A percentile compares a stretch with the other conserved stretches of the same genome.
phyloP scores from a whole-genome alignment of 2,888 invertebrate genomes.

The Tholera decimalis region DNA sequence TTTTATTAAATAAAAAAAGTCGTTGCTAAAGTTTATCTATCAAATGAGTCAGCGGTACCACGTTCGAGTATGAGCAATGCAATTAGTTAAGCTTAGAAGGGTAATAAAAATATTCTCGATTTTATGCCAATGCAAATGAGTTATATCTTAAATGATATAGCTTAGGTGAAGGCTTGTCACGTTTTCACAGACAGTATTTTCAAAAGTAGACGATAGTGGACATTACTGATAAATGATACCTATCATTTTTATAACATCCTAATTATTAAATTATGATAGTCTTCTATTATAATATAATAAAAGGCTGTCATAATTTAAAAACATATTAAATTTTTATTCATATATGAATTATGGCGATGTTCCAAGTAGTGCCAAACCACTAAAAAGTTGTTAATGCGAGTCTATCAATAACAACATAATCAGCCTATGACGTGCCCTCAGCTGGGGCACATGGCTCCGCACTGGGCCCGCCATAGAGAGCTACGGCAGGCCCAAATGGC shows the following conservation, averaged over 20 bases:
- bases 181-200: conserved; percentile 12
- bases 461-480: too few species aligned
- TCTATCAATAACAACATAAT: too few species aligned
- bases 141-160: conserved; percentile 18
- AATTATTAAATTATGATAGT: too few species aligned
- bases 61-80: conserved; percentile 30
- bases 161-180: conserved; percentile 5
- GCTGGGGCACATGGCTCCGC: too few species aligned
- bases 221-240: conserved; percentile 21
- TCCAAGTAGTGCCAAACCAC: not conserved
- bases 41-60: conserved; percentile 33
- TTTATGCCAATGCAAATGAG: conserved; percentile 36
- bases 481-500: too few species aligned
- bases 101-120: conserved; percentile 40
- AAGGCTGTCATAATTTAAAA: too few species aligned
- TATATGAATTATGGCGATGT: not conserved
- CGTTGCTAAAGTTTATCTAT: conserved; percentile 34
- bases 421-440: too few species aligned
- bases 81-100: conserved; percentile 28
- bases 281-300: too few species aligned
- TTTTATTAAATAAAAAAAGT: conserved; percentile 35
- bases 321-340: not conserved
- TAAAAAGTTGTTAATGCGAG: not conserved
- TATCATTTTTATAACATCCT: conserved; percentile 11
- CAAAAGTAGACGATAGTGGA: conserved; percentile 2